Evolutionary conservation across 2,797 vertebrate genomes (phyloP).

Genomic region (Coreius guichenoti): DNA sequence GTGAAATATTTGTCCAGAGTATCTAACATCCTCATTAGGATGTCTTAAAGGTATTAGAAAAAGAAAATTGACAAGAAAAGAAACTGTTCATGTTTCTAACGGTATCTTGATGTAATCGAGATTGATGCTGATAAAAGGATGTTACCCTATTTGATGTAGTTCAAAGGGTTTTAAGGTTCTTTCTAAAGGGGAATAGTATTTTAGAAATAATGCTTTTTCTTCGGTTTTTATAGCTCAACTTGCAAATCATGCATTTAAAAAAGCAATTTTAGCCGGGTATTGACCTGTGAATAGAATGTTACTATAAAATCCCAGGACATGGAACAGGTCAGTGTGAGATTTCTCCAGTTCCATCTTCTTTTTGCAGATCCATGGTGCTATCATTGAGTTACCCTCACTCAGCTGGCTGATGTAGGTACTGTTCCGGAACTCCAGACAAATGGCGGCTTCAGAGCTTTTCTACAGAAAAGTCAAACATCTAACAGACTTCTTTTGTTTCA

Average conservation of each 20-base stretch:
- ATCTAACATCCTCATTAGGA: constrained; percentile 89
- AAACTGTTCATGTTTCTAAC: constrained; percentile 84
- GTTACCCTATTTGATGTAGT: constrained; percentile 86
- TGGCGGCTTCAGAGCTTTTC: constrained; percentile 79
- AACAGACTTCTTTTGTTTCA: constrained; percentile 81
- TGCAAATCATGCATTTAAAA: constrained; percentile 88
- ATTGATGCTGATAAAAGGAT: constrained; percentile 81
- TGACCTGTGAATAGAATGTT: constrained; percentile 98
- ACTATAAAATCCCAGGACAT: constrained; percentile 88
- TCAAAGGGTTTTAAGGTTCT: constrained; percentile 88
- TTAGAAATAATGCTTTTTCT: constrained; percentile 92
- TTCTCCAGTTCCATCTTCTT: constrained; percentile 84
- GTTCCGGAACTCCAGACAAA: constrained; percentile 77
- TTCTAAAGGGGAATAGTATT: constrained; percentile 89
- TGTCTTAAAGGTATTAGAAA: constrained; percentile 88
- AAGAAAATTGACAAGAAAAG: constrained; percentile 84
- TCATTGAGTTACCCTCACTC: constrained; percentile 90
- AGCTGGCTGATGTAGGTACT: constrained; percentile 86
- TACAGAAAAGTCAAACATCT: constrained; percentile 88
- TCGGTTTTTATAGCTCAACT: constrained; percentile 93
- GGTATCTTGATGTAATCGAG: constrained; percentile 93
- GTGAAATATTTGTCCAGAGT: constrained; percentile 81
- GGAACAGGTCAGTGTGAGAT: constrained; percentile 87
- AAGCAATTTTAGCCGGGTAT: constrained; percentile 97
- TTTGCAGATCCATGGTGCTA: constrained; percentile 96